phyloP scores from a whole-genome alignment of 1,140 invertebrate species.

The Gonioctena quinquepunctata region DNA sequence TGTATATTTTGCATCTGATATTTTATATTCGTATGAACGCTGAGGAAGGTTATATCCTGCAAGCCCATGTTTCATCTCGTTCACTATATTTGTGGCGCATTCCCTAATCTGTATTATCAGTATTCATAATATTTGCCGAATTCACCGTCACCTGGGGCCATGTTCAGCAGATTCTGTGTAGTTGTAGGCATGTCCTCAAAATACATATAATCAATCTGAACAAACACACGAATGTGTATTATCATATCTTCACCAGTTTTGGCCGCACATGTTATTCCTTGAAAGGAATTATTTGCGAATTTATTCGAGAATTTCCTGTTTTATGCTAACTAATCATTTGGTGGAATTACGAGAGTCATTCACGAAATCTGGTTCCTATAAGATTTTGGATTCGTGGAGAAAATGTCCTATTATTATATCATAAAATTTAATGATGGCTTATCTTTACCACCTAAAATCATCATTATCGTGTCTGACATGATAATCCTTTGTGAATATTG shows the following conservation, averaged over 20 bases:
- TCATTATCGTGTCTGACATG: too few species aligned
- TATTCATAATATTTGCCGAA: slow-evolving; percentile 6
- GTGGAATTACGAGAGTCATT: too few species aligned
- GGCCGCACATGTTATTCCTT: not conserved
- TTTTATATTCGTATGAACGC: too few species aligned
- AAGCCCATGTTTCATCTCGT: not conserved
- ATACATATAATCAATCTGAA: not conserved
- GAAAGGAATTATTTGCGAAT: not conserved
- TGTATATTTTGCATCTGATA: too few species aligned
- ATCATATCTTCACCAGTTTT: not conserved
- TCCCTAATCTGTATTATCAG: slow-evolving; percentile 11
- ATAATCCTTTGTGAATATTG: too few species aligned
- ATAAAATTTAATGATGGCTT: too few species aligned
- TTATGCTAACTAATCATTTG: not conserved
- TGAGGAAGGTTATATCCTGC: too few species aligned
- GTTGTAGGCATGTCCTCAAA: not conserved
- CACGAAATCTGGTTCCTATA: too few species aligned
- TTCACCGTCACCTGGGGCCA: not conserved
- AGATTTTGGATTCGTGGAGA: too few species aligned
- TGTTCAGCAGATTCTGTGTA: not conserved
- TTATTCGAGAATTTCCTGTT: not conserved
- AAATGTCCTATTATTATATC: too few species aligned
- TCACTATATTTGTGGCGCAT: not conserved
- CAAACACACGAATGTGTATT: not conserved
- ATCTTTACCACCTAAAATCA: too few species aligned